A percentile compares a stretch with the other conserved stretches of the same genome.
Evolutionary conservation across 37 sponge, comb jelly and placozoan genomes (phyloP).

Genomic region (Halichondria panicea): DNA sequence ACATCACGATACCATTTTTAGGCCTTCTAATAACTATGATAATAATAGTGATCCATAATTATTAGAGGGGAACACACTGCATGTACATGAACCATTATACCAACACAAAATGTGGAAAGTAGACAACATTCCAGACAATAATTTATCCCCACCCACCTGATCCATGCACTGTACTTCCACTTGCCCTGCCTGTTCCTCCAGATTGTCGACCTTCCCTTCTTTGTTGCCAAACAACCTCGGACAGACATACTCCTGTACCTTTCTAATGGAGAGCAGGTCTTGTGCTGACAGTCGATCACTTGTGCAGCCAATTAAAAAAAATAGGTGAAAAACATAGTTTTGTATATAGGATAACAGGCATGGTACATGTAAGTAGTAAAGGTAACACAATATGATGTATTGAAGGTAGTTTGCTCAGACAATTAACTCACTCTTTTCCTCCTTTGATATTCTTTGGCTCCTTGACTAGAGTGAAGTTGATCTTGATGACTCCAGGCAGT

Average conservation of each 20-base stretch:
- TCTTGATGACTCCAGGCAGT: constrained; percentile 44
- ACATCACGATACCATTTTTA: too few species aligned
- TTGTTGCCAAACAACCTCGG: constrained; percentile 41
- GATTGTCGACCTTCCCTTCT: constrained; percentile 18
- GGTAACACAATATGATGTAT: too few species aligned
- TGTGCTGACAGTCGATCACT: constrained; percentile 73
- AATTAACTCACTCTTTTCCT: not conserved
- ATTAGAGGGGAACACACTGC: too few species aligned
- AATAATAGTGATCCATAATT: too few species aligned
- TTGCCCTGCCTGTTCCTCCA: constrained; percentile 16
- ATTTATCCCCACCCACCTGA: constrained; percentile 25
- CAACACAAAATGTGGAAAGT: not conserved
- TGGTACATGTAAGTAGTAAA: too few species aligned
- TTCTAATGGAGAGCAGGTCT: constrained; percentile 61
- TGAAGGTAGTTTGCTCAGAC: too few species aligned
- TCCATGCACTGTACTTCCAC: constrained; percentile 49
- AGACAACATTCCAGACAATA: not conserved
- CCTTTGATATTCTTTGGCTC: not conserved
- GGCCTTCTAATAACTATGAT: too few species aligned
- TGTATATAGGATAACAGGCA: not conserved
- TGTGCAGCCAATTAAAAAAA: not conserved
- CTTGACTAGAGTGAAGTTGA: constrained; percentile 46
- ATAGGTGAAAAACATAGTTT: not conserved
- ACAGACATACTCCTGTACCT: constrained; percentile 58
- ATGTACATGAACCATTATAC: not conserved